Evolutionary conservation across 2,113 vertebrate species (phyloP).

Genomic region (Hypomesus transpacificus): DNA sequence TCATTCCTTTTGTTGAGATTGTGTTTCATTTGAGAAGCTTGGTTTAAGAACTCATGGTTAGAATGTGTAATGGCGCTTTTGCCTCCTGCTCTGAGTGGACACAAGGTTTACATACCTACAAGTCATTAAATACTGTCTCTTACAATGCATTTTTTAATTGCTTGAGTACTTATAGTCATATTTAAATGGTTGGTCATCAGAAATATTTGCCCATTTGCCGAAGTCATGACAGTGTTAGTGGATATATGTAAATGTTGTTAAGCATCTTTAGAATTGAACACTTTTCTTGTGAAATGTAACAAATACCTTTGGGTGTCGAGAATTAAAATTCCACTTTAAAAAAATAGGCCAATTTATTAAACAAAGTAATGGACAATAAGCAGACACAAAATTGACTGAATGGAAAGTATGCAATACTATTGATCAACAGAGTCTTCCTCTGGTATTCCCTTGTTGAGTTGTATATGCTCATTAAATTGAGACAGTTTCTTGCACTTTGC

Average conservation of each 20-base stretch:
- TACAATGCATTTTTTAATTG: too few species aligned
- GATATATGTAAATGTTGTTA: slow-evolving; percentile 32
- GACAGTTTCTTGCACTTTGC: slow-evolving; percentile 54
- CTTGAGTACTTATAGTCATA: too few species aligned
- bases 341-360: slow-evolving; percentile 67
- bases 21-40: slow-evolving; percentile 3
- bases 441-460: slow-evolving; percentile 59
- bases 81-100: too few species aligned
- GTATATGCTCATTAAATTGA: slow-evolving; percentile 72
- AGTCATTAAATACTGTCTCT: too few species aligned
- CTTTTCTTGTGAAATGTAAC: slow-evolving; percentile 46
- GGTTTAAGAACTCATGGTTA: neutral
- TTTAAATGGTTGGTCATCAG: neutral
- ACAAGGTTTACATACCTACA: too few species aligned
- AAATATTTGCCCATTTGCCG: slow-evolving; percentile 29
- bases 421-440: slow-evolving; percentile 60
- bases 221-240: slow-evolving; percentile 31
- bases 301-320: slow-evolving; percentile 60
- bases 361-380: slow-evolving; percentile 69
- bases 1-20: slow-evolving; percentile 29
- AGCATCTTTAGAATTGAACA: slow-evolving; percentile 41
- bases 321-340: slow-evolving; percentile 63
- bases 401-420: slow-evolving; percentile 68
- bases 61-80: neutral
- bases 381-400: slow-evolving; percentile 71